phyloP scores from a whole-genome alignment of 2,888 invertebrate species.

The Abrostola triplasia region DNA sequence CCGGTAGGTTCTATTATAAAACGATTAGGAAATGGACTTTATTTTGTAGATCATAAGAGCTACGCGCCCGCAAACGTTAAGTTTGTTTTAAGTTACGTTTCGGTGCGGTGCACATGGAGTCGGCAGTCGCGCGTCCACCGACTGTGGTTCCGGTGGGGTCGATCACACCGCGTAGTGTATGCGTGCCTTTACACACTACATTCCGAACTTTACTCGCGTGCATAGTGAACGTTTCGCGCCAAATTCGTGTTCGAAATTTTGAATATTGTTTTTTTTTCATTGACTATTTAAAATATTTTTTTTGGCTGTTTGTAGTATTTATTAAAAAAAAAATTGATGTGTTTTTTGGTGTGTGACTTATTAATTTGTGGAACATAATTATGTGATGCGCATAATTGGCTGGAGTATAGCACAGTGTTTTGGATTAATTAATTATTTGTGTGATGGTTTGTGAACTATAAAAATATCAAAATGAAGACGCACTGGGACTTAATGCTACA shows the following conservation, averaged over 20 bases:
- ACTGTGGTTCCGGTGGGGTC: conserved; percentile 89
- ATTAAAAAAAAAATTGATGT: conserved; percentile 12
- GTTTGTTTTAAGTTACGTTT: conserved; percentile 75
- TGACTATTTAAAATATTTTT: conserved; percentile 26
- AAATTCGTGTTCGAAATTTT: conserved; percentile 60
- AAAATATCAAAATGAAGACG: conserved; percentile 73
- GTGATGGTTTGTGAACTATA: conserved; percentile 65
- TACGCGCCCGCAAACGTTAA: conserved; percentile 50
- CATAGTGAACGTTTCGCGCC: conserved; percentile 74
- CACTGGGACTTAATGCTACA: conserved; percentile 71
- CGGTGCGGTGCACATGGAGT: conserved; percentile 85
- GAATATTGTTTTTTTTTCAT: conserved; percentile 50
- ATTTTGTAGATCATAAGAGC: conserved; percentile 24
- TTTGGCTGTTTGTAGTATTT: conserved; percentile 15
- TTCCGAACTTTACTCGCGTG: conserved; percentile 71
- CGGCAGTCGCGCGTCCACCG: conserved; percentile 85
- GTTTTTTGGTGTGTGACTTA: conserved; percentile 45
- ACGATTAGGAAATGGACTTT: conserved; percentile 52
- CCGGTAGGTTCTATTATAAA: conserved; percentile 50
- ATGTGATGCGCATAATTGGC: conserved; percentile 24
- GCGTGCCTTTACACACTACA: conserved; percentile 75
- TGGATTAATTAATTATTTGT: conserved; percentile 53
- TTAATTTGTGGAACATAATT: conserved; percentile 30
- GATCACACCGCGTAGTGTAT: conserved; percentile 80
- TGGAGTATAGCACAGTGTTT: conserved; percentile 36